Conservation (phyloP, 2,113 vertebrate species). For the Archocentrus centrarchus region DNA sequence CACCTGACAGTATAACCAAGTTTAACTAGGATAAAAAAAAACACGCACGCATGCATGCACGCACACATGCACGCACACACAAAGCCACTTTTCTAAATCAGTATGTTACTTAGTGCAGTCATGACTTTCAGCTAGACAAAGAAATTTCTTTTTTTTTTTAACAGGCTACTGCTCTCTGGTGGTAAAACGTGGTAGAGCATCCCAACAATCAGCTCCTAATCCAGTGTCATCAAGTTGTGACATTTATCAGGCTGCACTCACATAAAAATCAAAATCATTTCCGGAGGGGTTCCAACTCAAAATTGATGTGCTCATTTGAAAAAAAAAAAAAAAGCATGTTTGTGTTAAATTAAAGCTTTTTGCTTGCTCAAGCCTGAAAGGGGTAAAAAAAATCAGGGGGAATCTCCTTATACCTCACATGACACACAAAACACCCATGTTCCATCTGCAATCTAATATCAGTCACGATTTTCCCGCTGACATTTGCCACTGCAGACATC, state of each 20-base stretch:
- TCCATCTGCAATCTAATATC: neutral
- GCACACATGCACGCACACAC: neutral
- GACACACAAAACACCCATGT: neutral
- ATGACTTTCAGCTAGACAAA: neutral
- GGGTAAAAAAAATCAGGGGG: neutral
- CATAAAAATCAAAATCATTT: neutral
- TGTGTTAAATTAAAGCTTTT: neutral
- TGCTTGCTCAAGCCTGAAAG: neutral
- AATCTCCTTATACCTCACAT: neutral
- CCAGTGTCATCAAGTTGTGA: neutral
- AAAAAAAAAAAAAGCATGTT: neutral
- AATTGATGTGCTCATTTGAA: neutral
- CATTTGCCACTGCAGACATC: neutral
- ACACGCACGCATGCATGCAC: neutral
- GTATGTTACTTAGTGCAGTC: neutral
- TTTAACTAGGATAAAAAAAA: neutral
- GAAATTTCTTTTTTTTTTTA: neutral
- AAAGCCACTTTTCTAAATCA: neutral
- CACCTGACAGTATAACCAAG: neutral
- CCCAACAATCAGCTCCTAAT: neutral
- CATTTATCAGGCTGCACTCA: neutral
- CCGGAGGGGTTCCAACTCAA: neutral
- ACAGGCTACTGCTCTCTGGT: slow-evolving; percentile 65
- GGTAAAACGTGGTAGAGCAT: slow-evolving; percentile 42
- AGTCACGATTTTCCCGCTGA: neutral